Percentiles rank a stretch among this genome's conserved stretches.
Evolutionary conservation across 2,113 vertebrate species (phyloP).

Genomic region (Myrmecophaga tridactyla): DNA sequence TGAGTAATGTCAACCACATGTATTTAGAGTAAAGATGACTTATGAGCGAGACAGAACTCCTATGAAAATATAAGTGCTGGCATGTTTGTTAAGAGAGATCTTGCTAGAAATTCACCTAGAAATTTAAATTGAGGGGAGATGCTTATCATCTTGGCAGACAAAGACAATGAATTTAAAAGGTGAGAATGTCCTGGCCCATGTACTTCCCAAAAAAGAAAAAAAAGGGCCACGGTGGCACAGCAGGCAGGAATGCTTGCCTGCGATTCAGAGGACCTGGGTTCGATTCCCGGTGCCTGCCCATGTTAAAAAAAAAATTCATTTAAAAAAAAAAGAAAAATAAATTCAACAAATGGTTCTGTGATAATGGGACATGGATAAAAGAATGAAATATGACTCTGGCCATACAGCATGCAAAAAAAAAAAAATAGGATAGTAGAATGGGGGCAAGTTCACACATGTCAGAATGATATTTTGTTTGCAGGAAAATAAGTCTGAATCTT

Average conservation of each 20-base stretch:
- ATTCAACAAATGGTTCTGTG: no score
- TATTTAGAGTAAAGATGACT: neutral
- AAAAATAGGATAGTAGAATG: neutral
- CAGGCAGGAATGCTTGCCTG: no score
- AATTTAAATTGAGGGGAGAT: neutral
- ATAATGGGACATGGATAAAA: no score
- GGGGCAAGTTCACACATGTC: neutral
- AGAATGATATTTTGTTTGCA: neutral
- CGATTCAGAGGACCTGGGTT: no score
- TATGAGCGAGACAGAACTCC: neutral
- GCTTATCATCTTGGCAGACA: neutral
- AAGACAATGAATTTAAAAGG: neutral
- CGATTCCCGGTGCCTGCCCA: no score
- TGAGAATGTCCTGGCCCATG: no score
- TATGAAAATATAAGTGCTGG: neutral
- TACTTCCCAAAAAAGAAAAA: no score
- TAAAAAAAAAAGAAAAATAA: no score
- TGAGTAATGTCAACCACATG: rapidly evolving
- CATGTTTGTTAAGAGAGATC: neutral
- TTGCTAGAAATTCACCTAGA: neutral
- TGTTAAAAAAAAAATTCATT: no score
- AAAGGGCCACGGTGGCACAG: no score
- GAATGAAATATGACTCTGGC: no score
- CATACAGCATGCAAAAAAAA: no score
- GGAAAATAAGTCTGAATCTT: neutral